These are phyloP conservation scores for Phenganax stokvisi DNA, from an alignment of 92 coral and sea anemone species.

Conservation along the genomic window DNA sequence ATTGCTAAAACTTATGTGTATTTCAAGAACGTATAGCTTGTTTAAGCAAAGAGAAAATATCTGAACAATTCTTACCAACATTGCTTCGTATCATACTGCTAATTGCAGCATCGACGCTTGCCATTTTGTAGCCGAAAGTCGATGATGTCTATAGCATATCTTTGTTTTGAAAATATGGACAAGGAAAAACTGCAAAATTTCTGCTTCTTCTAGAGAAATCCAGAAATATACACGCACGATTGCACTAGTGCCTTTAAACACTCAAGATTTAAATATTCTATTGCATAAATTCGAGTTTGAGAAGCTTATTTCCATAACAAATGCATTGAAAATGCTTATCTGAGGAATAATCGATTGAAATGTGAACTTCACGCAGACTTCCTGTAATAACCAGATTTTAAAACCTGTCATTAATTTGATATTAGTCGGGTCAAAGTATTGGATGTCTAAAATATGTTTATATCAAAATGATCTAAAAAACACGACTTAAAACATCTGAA, in stretches of 20 bases:
- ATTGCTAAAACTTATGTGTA: neutral
- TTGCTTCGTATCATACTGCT: neutral
- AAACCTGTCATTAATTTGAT: too few species aligned
- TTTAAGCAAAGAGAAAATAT: neutral
- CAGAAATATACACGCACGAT: neutral
- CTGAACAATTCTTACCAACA: neutral
- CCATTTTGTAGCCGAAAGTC: neutral
- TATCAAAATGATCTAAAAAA: too few species aligned
- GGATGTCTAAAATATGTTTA: too few species aligned
- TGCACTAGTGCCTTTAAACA: neutral
- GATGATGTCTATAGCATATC: neutral
- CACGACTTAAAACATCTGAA: too few species aligned
- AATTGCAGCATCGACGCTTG: neutral
- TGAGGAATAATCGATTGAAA: neutral
- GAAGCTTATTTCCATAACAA: constrained; percentile 1
- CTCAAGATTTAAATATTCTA: constrained; percentile 6
- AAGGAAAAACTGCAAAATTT: neutral
- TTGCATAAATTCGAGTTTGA: neutral
- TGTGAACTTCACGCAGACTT: too few species aligned
- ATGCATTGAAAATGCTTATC: neutral
- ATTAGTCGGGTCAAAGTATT: too few species aligned
- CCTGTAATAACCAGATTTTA: too few species aligned
- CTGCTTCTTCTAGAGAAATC: neutral
- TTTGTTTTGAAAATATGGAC: neutral
- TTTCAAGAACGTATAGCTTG: neutral